Base-by-base conservation (phyloP, 2,888 invertebrate genomes). In the Auanema freiburgensis region DNA sequence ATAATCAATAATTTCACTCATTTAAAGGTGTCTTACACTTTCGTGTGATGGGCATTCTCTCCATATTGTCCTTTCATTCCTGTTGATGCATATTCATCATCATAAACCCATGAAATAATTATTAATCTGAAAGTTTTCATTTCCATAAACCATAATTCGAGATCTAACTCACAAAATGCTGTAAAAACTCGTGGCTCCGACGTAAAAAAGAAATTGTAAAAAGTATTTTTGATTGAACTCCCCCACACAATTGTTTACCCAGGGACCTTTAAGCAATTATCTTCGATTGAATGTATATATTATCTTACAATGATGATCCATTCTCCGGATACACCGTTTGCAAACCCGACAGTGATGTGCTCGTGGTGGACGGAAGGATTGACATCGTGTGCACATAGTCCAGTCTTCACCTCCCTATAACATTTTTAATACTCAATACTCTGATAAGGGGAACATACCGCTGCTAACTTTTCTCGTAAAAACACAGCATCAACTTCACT, bases 231-330 rank as follows among this genome's bases (percentile, higher is more conserved):
- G 92, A 87, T 93, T 93, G 80, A 89, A 89, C 85, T 93, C 92
- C 51, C 92, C 93, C 5, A 93, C 92, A 85, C 93, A 93, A 85
- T 93, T 93, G 84, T 93, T 93, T 54, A 93, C 92, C 91, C 89
- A 83, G 11, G 80, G 81, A 69, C 80, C 80, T 78, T 59, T 43
- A 79, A 68, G 52, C 42, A 11, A 1, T 11, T 44, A 18, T 12
- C 16, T 43, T 42, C 3, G 49, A 21, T 21, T 10, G 3, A 33
- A 12, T 24, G 14, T 24, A 8, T 5, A 8, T 8, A 33, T 33
- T 33, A 57, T 64, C 70, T 59, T 91, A 85, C 91, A 91, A 84
- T 92, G 92, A 85, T 93, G 92, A 83, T 91, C 91, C 91, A 91
- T 91, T 81, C 89, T 87, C 68, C 89, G 86, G 65, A 92, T 89